A percentile compares a stretch with the other conserved stretches of the same genome.
Evolutionary conservation across 2,888 invertebrate genomes (phyloP).

Genomic region (Mythimna vitellina): DNA sequence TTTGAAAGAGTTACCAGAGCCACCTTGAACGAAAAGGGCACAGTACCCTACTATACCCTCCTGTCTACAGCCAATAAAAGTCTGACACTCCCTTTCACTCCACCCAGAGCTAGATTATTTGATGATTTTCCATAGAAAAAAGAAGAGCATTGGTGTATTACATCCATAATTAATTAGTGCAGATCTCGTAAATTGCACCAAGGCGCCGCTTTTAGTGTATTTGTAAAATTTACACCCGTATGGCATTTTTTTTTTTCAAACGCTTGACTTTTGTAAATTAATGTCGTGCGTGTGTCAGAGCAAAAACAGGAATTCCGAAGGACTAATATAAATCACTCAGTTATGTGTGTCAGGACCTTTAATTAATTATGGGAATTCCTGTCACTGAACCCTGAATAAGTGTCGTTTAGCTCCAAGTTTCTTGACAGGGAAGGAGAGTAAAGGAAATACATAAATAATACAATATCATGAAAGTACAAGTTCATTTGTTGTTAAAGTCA

Average conservation of each 20-base stretch:
- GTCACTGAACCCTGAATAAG: constrained; percentile 71
- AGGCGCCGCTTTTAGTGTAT: constrained; percentile 43
- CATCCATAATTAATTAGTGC: neutral
- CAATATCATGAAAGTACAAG: neutral
- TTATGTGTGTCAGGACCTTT: constrained; percentile 80
- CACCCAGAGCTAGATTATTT: no score
- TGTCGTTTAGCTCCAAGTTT: constrained; percentile 32
- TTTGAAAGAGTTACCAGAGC: no score
- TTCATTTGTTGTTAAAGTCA: no score
- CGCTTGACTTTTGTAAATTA: constrained; percentile 75
- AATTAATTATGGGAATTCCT: constrained; percentile 86
- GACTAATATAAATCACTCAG: constrained; percentile 82
- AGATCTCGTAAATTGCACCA: constrained; percentile 22
- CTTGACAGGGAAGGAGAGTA: constrained; percentile 25
- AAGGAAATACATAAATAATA: neutral
- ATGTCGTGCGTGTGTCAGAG: constrained; percentile 85
- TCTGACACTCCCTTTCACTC: no score
- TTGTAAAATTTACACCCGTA: constrained; percentile 58
- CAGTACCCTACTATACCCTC: no score
- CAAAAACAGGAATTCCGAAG: constrained; percentile 82
- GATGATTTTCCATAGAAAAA: no score
- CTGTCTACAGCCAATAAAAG: no score
- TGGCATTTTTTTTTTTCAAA: constrained; percentile 61
- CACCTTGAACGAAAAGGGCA: no score
- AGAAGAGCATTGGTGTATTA: no score